phyloP scores from a whole-genome alignment of 2,113 vertebrate genomes.

The Cyphomyrus plagiostoma region DNA sequence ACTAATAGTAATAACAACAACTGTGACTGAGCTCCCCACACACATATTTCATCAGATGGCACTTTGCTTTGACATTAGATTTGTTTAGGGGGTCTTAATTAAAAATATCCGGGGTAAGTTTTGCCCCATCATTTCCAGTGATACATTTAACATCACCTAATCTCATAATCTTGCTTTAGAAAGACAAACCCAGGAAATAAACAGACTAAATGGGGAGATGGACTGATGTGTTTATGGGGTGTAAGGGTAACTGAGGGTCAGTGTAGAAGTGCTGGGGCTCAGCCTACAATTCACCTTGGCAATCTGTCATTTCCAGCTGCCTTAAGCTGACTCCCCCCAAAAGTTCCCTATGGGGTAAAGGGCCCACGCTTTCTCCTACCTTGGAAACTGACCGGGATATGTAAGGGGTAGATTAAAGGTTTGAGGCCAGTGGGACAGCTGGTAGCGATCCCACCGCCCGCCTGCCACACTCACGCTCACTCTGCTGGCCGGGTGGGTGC shows the following conservation, averaged over 20 bases:
- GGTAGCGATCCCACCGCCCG: background rate
- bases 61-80: background rate
- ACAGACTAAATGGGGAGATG: background rate
- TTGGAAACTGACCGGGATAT: background rate
- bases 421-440: background rate
- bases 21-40: background rate
- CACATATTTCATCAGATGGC: background rate
- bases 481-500: background rate
- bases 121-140: background rate
- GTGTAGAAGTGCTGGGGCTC: background rate
- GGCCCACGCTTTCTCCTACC: background rate
- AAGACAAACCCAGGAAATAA: background rate
- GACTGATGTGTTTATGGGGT: background rate
- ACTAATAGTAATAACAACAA: background rate
- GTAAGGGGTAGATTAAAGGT: no score
- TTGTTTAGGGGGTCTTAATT: background rate
- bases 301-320: background rate
- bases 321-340: background rate
- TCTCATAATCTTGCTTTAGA: constrained; percentile 6
- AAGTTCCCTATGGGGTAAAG: background rate
- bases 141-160: background rate
- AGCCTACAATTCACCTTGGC: background rate
- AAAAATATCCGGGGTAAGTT: background rate
- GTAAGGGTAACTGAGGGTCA: background rate
- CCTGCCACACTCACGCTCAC: background rate